A percentile compares a stretch with the other conserved stretches of the same genome.
Conservation (phyloP, 2,888 invertebrate species). For the Polietes domitor region DNA sequence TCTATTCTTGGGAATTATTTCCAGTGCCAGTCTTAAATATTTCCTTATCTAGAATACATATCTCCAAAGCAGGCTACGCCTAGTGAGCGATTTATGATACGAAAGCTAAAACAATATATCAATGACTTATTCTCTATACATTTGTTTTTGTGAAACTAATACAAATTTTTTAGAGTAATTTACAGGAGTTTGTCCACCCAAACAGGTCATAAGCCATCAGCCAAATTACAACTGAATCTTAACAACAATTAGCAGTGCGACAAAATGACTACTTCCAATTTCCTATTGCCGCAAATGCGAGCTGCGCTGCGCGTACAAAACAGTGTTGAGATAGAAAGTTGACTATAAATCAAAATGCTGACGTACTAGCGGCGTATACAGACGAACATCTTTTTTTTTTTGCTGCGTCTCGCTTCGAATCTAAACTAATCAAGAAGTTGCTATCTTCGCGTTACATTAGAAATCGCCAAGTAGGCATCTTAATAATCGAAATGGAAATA, state of each 20-base stretch:
- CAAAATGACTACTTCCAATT: neutral
- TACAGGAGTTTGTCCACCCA: too few relatives aligned
- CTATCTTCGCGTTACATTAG: neutral
- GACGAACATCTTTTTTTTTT: neutral
- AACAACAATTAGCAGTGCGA: neutral
- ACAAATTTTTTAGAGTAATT: too few relatives aligned
- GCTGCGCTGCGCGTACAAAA: neutral
- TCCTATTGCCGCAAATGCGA: constrained; percentile 4
- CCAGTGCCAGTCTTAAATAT: too few relatives aligned
- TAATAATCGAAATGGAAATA: constrained; percentile 35
- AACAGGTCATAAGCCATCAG: too few relatives aligned
- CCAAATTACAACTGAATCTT: neutral
- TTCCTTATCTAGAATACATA: too few relatives aligned
- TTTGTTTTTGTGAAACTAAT: too few relatives aligned
- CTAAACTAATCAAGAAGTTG: constrained; percentile 10
- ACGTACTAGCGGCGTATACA: neutral
- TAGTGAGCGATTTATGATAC: too few relatives aligned
- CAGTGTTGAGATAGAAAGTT: constrained; percentile 40
- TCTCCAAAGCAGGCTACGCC: too few relatives aligned
- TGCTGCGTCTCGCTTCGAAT: neutral
- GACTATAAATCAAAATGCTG: constrained; percentile 46
- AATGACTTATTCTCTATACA: too few relatives aligned
- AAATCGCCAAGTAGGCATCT: constrained; percentile 27
- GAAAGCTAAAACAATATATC: too few relatives aligned
- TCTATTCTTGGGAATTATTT: too few relatives aligned